Evolutionary conservation across 35 echinoderm and acorn worm genomes (phyloP).

Genomic region (Ophiothrix spiculata): DNA sequence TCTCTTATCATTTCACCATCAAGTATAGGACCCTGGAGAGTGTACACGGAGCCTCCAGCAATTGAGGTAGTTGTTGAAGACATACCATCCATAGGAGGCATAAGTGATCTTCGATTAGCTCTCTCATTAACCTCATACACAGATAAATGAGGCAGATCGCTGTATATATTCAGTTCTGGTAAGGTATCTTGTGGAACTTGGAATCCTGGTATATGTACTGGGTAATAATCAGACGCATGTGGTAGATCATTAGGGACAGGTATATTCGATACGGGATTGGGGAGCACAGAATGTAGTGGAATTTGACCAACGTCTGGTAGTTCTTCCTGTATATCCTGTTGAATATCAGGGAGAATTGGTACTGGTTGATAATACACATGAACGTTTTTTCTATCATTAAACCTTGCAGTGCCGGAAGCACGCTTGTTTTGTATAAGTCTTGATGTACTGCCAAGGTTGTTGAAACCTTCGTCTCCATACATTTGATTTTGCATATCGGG

Average conservation of each 20-base stretch:
- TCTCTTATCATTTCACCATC: neutral
- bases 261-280: neutral
- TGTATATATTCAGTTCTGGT: neutral
- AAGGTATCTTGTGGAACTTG: neutral
- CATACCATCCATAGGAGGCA: constrained; percentile 2
- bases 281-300: neutral
- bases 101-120: neutral
- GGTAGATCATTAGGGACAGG: neutral
- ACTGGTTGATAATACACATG: neutral
- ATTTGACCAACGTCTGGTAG: neutral
- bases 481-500: neutral
- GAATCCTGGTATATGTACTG: neutral
- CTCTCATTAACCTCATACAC: neutral
- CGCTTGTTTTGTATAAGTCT: neutral
- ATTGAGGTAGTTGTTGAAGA: neutral
- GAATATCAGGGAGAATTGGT: neutral
- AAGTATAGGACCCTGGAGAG: neutral
- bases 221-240: neutral
- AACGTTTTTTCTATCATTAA: neutral
- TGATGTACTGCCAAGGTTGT: constrained; percentile 1
- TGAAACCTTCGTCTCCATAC: neutral
- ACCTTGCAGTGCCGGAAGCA: neutral
- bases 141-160: neutral
- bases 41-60: neutral
- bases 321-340: neutral